Evolutionary conservation across 2,888 invertebrate species (phyloP), one percentile per base, ranked within the genome.

Genomic region (Epicampocera succincta): DNA sequence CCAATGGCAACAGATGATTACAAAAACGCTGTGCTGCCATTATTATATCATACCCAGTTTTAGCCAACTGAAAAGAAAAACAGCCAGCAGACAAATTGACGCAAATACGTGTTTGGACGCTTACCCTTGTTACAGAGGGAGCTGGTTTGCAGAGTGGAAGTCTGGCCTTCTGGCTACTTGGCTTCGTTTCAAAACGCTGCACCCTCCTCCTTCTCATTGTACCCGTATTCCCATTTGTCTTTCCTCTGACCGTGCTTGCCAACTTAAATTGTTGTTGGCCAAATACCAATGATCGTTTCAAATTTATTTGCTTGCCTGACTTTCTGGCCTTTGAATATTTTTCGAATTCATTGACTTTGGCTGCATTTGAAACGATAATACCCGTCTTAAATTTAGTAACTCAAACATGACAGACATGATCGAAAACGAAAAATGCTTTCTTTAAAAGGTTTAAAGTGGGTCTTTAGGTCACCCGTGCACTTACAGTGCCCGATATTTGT

Each of bases 341-440:
- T 60, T 56, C 21, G 69, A 69, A 65, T 58, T 58, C 58, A 65
- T 40, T 75, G 80, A 72, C 75, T 65, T 80, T 80, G 75, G 56
- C 75, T 72, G 75, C 19, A 6, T 61, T 54, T 58, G 71, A 44
- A 77, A 66, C 69, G 63, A 38, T 17, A 29, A 21, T 13, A 58
- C 56, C 17, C 38, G 15, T 33, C 3, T 33, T 54, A 15, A n/a
- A 58, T 60, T 40, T 33, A 33, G 33, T 33, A 33, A 33, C 6
- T 33, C 33, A 8, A 44, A 17, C 12, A 25, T n/a, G 25, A 50
- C 13, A 50, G 1, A 21, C 12, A 12, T 21, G 11, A 12, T 17
- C 0, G 48, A 25, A 42, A 44, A n/a, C 52, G 15, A 69, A 61
- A 33, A 33, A 56, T 56, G 69, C 40, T 77, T 71, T 63, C 71